These are phyloP conservation scores for Lycocerus yunnanus DNA, from an alignment of 2,888 invertebrate genomes.

Conservation along the genomic window DNA sequence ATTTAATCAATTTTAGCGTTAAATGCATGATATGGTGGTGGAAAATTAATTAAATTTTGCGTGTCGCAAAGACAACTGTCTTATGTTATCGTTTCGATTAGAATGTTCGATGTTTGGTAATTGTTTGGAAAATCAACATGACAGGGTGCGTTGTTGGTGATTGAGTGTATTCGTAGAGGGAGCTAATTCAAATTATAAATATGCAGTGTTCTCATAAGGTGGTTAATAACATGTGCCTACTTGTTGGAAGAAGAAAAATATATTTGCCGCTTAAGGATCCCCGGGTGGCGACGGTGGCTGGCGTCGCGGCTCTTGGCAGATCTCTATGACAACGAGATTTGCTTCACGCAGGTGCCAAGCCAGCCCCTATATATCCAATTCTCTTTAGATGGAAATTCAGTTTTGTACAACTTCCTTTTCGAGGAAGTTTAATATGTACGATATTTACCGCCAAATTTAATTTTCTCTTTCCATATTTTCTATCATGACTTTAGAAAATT, in stretches of 20 bases:
- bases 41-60: conserved; percentile 13
- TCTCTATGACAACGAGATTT: conserved; percentile 47
- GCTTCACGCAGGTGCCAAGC: conserved; percentile 49
- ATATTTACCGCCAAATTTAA: conserved; percentile 34
- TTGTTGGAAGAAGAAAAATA: conserved; percentile 8
- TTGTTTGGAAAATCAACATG: not conserved
- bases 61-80: conserved; percentile 8
- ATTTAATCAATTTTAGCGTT: conserved; percentile 7
- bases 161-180: not conserved
- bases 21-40: conserved; percentile 5
- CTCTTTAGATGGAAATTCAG: conserved; percentile 40
- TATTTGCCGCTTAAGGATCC: conserved; percentile 14
- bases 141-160: not conserved
- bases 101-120: not conserved
- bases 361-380: conserved; percentile 46
- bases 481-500: conserved; percentile 9
- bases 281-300: conserved; percentile 37
- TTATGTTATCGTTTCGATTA: not conserved
- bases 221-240: conserved; percentile 17
- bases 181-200: not conserved
- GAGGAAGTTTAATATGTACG: conserved; percentile 30
- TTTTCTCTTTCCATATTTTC: conserved; percentile 11
- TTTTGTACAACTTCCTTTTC: conserved; percentile 37
- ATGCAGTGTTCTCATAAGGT: not conserved
- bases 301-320: conserved; percentile 46